Percentiles rank a stretch among this genome's conserved stretches.
phyloP scores from a whole-genome alignment of 2,113 vertebrate species.

The Empidonax alnorum region DNA sequence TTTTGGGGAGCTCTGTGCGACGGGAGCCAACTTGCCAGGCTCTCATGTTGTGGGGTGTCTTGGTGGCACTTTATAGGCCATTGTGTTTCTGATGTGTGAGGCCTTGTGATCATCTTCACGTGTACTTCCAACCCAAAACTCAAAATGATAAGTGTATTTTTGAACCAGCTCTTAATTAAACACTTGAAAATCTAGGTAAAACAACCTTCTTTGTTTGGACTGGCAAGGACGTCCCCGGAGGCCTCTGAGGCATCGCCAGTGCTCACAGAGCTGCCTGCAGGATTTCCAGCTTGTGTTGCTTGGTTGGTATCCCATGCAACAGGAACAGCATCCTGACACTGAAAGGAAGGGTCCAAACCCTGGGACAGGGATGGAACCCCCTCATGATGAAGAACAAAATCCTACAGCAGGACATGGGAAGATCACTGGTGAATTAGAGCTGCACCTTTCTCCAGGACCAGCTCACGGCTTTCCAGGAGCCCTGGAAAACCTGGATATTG shows the following conservation, averaged over 20 bases:
- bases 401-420: not conserved
- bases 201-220: not conserved
- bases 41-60: not conserved
- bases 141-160: not conserved
- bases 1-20: not conserved
- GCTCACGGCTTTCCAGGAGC: not conserved
- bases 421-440: not conserved
- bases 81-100: constrained; percentile 10
- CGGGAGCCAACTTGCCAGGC: not conserved
- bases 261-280: not conserved
- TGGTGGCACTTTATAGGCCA: not conserved
- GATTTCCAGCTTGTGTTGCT: not conserved
- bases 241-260: not conserved
- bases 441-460: not conserved
- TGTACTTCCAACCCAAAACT: not conserved
- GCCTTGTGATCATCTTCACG: not conserved
- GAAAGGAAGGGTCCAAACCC: not conserved
- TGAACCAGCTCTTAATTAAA: constrained; percentile 22
- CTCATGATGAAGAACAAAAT: not conserved
- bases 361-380: not conserved
- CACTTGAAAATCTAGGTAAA: constrained; percentile 23
- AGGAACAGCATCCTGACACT: not conserved
- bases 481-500: not conserved
- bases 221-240: not conserved
- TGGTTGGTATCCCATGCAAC: not conserved